Conservation (phyloP, 2,797 vertebrate species). For the Acropternis orthonyx region DNA sequence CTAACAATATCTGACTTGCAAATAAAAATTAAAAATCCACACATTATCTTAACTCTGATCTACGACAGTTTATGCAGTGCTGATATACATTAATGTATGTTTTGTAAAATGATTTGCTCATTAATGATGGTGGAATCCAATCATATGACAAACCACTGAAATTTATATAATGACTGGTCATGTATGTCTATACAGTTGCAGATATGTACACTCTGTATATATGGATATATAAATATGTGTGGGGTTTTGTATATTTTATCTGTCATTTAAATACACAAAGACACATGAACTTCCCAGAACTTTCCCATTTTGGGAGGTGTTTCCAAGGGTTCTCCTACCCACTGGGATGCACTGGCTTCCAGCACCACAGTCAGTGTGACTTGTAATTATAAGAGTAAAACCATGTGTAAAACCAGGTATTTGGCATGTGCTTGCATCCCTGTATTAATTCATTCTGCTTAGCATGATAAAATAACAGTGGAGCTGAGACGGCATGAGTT, state of each 20-base stretch:
- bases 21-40: background rate
- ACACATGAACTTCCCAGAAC: background rate
- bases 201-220: background rate
- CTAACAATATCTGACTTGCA: background rate
- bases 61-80: background rate
- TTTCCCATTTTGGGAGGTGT: constrained; percentile 25
- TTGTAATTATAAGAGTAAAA: background rate
- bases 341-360: background rate
- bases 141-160: background rate
- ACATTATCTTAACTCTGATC: background rate
- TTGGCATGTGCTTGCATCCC: background rate
- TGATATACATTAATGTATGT: background rate
- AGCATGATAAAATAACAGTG: background rate
- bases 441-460: background rate
- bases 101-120: background rate
- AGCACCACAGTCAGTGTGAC: background rate
- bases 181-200: background rate
- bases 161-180: background rate
- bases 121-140: background rate
- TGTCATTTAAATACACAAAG: constrained; percentile 23
- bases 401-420: background rate
- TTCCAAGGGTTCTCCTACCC: background rate
- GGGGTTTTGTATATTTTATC: background rate
- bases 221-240: background rate
- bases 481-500: background rate